These are phyloP conservation scores for Echiichthys vipera DNA, from an alignment of 2,797 vertebrate species.

Conservation along the genomic window DNA sequence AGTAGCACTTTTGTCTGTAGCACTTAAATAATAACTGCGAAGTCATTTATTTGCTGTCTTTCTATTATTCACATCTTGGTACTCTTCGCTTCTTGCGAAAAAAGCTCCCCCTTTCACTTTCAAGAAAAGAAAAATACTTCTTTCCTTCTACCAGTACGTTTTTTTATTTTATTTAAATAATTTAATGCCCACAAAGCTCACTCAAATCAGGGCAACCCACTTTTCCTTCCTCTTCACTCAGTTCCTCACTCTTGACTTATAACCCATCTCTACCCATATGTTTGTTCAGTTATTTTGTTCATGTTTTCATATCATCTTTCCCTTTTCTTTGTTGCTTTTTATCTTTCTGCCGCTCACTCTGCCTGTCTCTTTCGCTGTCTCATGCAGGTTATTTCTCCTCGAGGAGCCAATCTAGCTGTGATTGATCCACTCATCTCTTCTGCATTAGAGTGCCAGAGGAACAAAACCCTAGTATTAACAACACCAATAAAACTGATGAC, in stretches of 20 bases:
- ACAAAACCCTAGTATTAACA: constrained; percentile 77
- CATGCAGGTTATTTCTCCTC: constrained; percentile 71
- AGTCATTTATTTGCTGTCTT: constrained; percentile 12
- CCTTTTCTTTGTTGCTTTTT: constrained; percentile 49
- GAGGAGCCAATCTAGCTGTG: constrained; percentile 78
- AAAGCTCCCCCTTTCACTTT: constrained; percentile 10
- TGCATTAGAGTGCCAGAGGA: constrained; percentile 81
- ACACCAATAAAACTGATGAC: constrained; percentile 80
- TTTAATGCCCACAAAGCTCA: constrained; percentile 32
- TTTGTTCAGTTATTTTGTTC: constrained; percentile 59
- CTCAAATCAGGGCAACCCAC: constrained; percentile 11
- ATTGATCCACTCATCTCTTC: constrained; percentile 87
- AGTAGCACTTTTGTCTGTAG: background rate
- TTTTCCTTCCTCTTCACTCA: constrained; percentile 24
- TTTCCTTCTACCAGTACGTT: background rate
- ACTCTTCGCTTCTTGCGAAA: background rate
- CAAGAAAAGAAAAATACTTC: background rate
- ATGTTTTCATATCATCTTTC: constrained; percentile 55
- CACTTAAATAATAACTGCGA: background rate
- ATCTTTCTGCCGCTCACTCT: constrained; percentile 33
- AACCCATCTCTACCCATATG: constrained; percentile 38
- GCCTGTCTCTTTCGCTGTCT: constrained; percentile 24
- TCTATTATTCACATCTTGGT: constrained; percentile 13
- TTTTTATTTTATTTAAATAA: constrained; percentile 33
- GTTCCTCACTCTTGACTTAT: constrained; percentile 31